These are phyloP conservation scores for Trichoplusia ni DNA, from an alignment of 1,140 invertebrate genomes.

Conservation along the genomic window DNA sequence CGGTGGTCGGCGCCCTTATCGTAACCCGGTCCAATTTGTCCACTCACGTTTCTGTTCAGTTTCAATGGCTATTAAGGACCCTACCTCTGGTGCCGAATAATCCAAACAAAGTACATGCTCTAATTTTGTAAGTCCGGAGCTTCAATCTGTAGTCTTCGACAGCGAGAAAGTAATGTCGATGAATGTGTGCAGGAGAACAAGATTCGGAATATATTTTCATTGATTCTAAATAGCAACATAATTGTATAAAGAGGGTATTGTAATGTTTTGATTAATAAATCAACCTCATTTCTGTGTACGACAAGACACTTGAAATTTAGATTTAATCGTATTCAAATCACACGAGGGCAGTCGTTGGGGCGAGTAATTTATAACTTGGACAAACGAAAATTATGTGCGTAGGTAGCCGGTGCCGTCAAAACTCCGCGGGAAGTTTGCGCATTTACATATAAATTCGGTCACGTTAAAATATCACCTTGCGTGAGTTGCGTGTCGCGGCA, in stretches of 20 bases:
- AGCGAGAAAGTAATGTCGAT: too few species aligned
- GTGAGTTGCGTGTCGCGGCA: slow-evolving; percentile 27
- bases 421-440: slow-evolving; percentile 55
- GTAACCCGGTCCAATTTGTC: slow-evolving; percentile 73
- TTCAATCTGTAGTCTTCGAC: too few species aligned
- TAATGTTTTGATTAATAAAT: too few species aligned
- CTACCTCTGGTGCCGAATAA: slow-evolving; percentile 53
- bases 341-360: slow-evolving; percentile 29
- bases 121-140: neutral
- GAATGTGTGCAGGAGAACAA: too few species aligned
- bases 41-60: slow-evolving; percentile 74
- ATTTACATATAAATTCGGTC: slow-evolving; percentile 73
- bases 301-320: slow-evolving; percentile 26
- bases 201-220: too few species aligned
- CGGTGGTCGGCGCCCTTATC: slow-evolving; percentile 54
- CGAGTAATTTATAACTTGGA: slow-evolving; percentile 59
- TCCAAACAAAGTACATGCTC: slow-evolving; percentile 6
- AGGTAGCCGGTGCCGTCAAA: slow-evolving; percentile 61
- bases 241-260: too few species aligned
- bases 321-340: slow-evolving; percentile 45
- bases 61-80: slow-evolving; percentile 71
- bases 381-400: slow-evolving; percentile 66
- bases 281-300: neutral
- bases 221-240: neutral
- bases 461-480: slow-evolving; percentile 70